phyloP scores from a whole-genome alignment of 2,888 invertebrate genomes.

The Phalera bucephala region DNA sequence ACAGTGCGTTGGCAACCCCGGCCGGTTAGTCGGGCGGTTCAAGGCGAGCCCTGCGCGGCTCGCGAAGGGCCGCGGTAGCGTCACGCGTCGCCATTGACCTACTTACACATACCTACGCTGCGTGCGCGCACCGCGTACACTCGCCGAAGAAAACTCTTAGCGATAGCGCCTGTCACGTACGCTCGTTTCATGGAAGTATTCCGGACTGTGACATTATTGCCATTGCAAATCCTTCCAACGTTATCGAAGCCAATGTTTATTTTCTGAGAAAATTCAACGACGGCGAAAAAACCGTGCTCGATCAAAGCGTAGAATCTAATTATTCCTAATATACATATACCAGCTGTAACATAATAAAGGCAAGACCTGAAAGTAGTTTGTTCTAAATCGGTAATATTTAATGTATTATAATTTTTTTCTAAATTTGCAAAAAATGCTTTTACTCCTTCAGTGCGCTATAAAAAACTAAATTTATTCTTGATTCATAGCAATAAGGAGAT shows the following conservation, averaged over 20 bases:
- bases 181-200: slow-evolving; percentile 13
- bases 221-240: background rate
- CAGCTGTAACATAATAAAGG: too few relatives aligned
- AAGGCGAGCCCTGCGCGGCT: slow-evolving; percentile 72
- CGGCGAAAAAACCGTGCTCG: background rate
- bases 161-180: slow-evolving; percentile 57
- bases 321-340: too few relatives aligned
- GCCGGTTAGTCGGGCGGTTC: slow-evolving; percentile 61
- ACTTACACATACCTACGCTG: slow-evolving; percentile 64
- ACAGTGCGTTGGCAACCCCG: background rate
- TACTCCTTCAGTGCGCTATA: too few relatives aligned
- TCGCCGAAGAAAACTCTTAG: slow-evolving; percentile 66
- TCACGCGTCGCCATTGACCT: slow-evolving; percentile 81
- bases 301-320: background rate
- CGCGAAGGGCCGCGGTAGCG: slow-evolving; percentile 76
- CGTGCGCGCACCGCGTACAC: slow-evolving; percentile 68
- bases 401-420: too few relatives aligned
- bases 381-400: too few relatives aligned
- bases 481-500: too few relatives aligned
- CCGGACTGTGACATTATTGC: background rate
- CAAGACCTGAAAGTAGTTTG: too few relatives aligned
- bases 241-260: background rate
- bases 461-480: too few relatives aligned
- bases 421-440: too few relatives aligned
- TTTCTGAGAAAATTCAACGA: background rate